These are phyloP conservation scores for Halcyon senegalensis DNA, from an alignment of 2,113 vertebrate genomes.

Conservation along the genomic window DNA sequence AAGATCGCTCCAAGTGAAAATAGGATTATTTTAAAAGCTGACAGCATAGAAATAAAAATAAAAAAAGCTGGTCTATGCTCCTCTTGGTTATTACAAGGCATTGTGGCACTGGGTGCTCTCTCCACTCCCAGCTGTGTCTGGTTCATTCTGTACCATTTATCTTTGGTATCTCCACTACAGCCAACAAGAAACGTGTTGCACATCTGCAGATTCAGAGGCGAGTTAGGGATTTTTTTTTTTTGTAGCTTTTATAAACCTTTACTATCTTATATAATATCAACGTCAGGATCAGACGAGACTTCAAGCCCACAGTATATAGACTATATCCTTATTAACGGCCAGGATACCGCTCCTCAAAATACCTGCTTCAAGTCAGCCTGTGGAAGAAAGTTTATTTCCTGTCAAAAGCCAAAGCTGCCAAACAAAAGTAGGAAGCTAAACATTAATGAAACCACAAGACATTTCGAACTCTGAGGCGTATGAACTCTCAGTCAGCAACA, in stretches of 20 bases:
- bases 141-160: not conserved
- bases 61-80: not conserved
- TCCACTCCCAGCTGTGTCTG: not conserved
- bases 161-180: not conserved
- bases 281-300: not conserved
- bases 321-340: not conserved
- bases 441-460: not conserved
- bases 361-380: not conserved
- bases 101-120: not conserved
- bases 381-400: slow-evolving; percentile 31
- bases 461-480: not conserved
- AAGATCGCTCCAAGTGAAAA: not conserved
- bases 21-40: not conserved
- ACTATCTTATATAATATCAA: not conserved
- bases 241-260: not conserved
- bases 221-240: not conserved
- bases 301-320: not conserved
- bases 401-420: not conserved
- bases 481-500: slow-evolving; percentile 13
- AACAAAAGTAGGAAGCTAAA: slow-evolving; percentile 27
- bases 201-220: not conserved
- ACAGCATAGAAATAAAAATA: not conserved
- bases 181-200: not conserved
- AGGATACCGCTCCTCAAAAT: not conserved
- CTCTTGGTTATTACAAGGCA: not conserved